Evolutionary conservation across 2,888 invertebrate species (phyloP).

Genomic region (Mechanitis mazaeus): DNA sequence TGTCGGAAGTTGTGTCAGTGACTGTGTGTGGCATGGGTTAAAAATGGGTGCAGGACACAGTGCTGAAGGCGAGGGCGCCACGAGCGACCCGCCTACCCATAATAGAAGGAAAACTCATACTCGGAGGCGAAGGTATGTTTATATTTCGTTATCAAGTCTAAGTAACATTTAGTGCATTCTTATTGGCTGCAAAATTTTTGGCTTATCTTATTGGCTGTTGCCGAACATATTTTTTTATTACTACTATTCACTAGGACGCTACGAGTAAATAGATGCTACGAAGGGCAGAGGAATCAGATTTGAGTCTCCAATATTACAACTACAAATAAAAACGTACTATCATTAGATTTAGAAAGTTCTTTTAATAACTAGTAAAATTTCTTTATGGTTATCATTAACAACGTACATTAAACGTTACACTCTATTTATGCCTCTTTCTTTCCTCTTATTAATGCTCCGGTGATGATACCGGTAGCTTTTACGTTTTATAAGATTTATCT

Average conservation of each 20-base stretch:
- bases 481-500: neutral
- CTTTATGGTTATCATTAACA: neutral
- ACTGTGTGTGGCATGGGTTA: conserved; percentile 70
- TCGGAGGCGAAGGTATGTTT: conserved; percentile 67
- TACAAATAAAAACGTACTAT: neutral
- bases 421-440: conserved; percentile 6
- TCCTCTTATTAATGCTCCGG: conserved; percentile 2
- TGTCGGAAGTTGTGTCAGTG: conserved; percentile 63
- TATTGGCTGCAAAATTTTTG: too few relatives aligned
- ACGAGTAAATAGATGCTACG: conserved; percentile 26
- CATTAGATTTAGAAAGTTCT: too few relatives aligned
- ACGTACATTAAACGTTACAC: conserved; percentile 4
- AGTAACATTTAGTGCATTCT: neutral
- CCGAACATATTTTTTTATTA: conserved; percentile 9
- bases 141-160: conserved; percentile 1
- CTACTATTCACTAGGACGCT: neutral
- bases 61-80: conserved; percentile 70
- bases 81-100: conserved; percentile 70
- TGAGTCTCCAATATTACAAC: neutral
- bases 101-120: conserved; percentile 57
- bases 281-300: neutral
- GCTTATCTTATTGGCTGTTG: neutral
- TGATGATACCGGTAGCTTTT: neutral
- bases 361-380: neutral
- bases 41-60: conserved; percentile 72